A percentile compares a stretch with the other conserved stretches of the same genome.
phyloP scores from a whole-genome alignment of 1,140 invertebrate species.

The Bombus sibiricus region DNA sequence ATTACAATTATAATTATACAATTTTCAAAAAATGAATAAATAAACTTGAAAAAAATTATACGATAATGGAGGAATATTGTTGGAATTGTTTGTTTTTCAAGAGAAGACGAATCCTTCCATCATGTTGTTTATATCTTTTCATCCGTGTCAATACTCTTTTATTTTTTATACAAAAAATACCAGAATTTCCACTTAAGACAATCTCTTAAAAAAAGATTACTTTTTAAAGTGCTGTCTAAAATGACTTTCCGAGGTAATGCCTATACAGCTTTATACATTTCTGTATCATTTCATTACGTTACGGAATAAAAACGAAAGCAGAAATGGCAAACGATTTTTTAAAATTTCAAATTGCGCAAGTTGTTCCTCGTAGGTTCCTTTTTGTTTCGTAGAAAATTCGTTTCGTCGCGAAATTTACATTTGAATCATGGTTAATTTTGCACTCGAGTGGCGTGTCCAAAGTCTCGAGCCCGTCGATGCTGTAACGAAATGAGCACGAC shows the following conservation, averaged over 20 bases:
- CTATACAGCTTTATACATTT: not conserved
- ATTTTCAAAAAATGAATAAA: too few species aligned
- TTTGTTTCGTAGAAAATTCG: not conserved
- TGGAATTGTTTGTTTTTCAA: too few species aligned
- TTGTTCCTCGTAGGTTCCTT: not conserved
- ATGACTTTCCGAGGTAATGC: too few species aligned
- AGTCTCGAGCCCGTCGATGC: not conserved
- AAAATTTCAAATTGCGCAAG: not conserved
- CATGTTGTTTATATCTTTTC: too few species aligned
- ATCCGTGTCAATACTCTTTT: too few species aligned
- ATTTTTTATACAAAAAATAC: not conserved
- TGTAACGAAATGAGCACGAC: constrained; percentile 7
- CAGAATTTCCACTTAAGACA: too few species aligned
- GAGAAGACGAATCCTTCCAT: too few species aligned
- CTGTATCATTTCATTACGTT: not conserved
- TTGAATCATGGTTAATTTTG: constrained; percentile 16
- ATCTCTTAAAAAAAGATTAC: not conserved
- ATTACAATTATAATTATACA: too few species aligned
- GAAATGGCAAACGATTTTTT: not conserved
- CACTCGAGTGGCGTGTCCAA: not conserved
- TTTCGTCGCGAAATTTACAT: not conserved
- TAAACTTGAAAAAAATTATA: too few species aligned
- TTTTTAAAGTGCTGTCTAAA: too few species aligned
- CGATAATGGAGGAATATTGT: too few species aligned
- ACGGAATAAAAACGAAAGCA: not conserved